Evolutionary conservation across 2,797 vertebrate species (phyloP), one percentile per base, ranked within the genome.

Genomic region (Trematomus bernacchii): DNA sequence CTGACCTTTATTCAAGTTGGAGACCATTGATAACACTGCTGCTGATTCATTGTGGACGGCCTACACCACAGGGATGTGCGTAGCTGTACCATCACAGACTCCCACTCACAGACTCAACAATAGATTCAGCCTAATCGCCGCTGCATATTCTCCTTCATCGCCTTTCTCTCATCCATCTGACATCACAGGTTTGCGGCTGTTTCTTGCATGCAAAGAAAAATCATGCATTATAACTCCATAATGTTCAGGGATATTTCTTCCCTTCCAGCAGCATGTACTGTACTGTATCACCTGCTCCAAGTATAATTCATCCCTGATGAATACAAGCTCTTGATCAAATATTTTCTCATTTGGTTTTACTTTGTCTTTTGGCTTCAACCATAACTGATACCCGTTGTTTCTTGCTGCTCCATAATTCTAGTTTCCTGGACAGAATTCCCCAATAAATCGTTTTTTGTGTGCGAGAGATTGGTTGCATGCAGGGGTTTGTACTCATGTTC

Each of bases 291-390:
- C 69, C 74, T 75, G 75, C 83, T 84, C 48, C 53, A 72, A 44
- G 16, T 73, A 23, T 79, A 76, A 85, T 78, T 70, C 61, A 78
- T 78, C 58, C 47, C 67, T 55, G 77, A 84, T 79, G 81, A 88
- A 69, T 51, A 55, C 71, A 69, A 85, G 42, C 64, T 83, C 79
- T 64, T 71, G 80, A 82, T 85, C 71, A 79, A 82, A 86, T 69
- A 73, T 80, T 75, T 40, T 71, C 58, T 77, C 59, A 58, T 82
- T 78, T 81, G 73, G 55, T 86, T 88, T 80, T 43, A 74, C 70
- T 87, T 80, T 81, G 66, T 55, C 23, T 61, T 82, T 84, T 87
- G 85, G 73, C 84, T 75, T 55, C 47, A 37, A 62, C 23, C 9
- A 21, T 70, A 12, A 6, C 65, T 75, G 73, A 87, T 85, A 68